A percentile compares a stretch with the other conserved stretches of the same genome.
phyloP scores from a whole-genome alignment of 2,888 invertebrate species.

The Papilio protenor region DNA sequence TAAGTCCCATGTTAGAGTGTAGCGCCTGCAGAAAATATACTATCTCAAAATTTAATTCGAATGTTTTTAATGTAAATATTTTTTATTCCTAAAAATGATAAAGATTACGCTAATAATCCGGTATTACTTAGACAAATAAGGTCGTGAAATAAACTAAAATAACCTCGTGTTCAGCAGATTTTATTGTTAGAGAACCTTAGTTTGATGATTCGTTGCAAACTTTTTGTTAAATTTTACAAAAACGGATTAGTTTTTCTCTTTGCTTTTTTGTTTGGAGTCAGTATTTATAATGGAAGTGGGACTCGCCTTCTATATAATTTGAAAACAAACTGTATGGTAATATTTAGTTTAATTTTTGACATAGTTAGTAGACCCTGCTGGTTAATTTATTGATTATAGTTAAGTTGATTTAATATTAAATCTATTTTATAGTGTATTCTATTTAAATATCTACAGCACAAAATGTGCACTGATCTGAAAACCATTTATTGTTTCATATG shows the following conservation, averaged over 20 bases:
- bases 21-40: conserved; percentile 9
- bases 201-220: background rate
- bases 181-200: background rate
- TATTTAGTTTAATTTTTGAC: background rate
- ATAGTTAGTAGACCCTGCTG: background rate
- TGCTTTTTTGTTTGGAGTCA: background rate
- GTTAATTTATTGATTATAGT: background rate
- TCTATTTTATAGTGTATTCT: too few species aligned
- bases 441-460: background rate
- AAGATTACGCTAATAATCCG: background rate
- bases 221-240: background rate
- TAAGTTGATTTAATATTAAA: too few species aligned
- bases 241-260: background rate
- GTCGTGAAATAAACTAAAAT: background rate
- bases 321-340: background rate
- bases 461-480: conserved; percentile 1
- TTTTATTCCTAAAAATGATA: background rate
- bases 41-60: background rate
- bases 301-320: background rate
- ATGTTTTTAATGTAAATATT: background rate
- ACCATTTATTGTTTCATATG: conserved; percentile 11
- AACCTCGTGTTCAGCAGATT: background rate
- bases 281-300: background rate
- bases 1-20: conserved; percentile 5
- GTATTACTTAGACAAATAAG: background rate